Evolutionary conservation across 2,113 vertebrate species (phyloP).

Genomic region (Serilophus lunatus): DNA sequence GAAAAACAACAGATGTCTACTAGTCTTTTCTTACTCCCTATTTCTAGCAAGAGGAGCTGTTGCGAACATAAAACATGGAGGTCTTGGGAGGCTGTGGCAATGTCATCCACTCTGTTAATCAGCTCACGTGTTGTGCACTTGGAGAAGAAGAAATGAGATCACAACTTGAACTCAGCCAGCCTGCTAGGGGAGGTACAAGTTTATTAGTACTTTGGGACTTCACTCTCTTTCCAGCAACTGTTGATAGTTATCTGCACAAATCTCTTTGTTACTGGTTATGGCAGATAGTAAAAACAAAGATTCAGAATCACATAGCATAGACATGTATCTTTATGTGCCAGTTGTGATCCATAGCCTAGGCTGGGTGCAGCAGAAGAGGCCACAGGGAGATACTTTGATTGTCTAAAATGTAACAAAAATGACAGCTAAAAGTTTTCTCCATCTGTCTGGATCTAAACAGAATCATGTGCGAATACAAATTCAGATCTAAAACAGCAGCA

Average conservation of each 20-base stretch:
- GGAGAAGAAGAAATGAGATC: neutral
- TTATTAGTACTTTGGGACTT: neutral
- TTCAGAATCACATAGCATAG: neutral
- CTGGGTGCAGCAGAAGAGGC: constrained; percentile 10
- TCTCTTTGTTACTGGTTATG: neutral
- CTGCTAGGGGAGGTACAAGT: neutral
- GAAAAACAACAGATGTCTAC: constrained; percentile 1
- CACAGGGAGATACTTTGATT: constrained; percentile 15
- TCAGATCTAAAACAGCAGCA: neutral
- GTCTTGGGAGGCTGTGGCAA: neutral
- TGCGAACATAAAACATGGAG: neutral
- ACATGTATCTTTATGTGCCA: neutral
- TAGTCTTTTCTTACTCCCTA: neutral
- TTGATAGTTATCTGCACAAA: constrained; percentile 26
- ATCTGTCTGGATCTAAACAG: constrained; percentile 38
- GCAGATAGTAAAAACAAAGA: constrained; percentile 32
- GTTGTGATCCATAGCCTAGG: constrained; percentile 16
- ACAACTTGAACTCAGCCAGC: neutral
- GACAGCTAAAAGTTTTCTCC: constrained; percentile 49
- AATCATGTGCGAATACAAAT: constrained; percentile 16
- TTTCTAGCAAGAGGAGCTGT: neutral
- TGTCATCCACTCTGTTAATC: neutral
- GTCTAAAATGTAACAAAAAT: constrained; percentile 46
- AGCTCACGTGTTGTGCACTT: neutral
- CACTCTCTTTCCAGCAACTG: neutral